Evolutionary conservation across 2,888 invertebrate genomes (phyloP).

Genomic region (Pristionchus japonicus): DNA sequence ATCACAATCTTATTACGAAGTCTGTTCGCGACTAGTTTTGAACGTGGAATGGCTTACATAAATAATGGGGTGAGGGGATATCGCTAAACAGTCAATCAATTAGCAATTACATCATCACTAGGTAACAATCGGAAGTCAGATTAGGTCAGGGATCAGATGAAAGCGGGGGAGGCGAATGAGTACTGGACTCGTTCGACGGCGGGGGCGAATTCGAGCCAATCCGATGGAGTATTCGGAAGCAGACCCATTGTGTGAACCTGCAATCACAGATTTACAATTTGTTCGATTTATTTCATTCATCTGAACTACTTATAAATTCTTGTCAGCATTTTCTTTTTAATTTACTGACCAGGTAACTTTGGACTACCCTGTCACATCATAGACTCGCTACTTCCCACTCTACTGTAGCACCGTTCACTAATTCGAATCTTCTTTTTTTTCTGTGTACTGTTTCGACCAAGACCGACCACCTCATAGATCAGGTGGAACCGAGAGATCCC

Average conservation of each 20-base stretch:
- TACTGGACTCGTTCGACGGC: conserved; percentile 59
- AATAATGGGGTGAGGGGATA: background rate
- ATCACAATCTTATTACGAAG: conserved; percentile 19
- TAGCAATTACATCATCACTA: too few species aligned
- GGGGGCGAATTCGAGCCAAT: conserved; percentile 66
- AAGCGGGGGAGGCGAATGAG: conserved; percentile 52
- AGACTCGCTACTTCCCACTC: background rate
- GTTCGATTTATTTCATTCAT: background rate
- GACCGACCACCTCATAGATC: background rate
- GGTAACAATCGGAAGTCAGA: too few species aligned
- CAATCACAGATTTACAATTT: background rate
- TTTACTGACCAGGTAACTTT: background rate
- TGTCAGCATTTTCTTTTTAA: too few species aligned
- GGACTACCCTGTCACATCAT: background rate
- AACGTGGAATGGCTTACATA: background rate
- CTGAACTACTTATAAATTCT: too few species aligned
- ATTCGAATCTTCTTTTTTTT: background rate
- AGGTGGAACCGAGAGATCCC: background rate
- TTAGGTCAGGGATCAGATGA: conserved; percentile 41
- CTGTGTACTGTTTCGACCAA: background rate
- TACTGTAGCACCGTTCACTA: background rate
- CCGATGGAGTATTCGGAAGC: conserved; percentile 73
- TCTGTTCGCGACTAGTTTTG: background rate
- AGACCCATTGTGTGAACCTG: conserved; percentile 73
- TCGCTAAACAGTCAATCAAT: background rate